Base-by-base conservation (phyloP, 2,888 invertebrate species). In the Coelinius sp. region DNA sequence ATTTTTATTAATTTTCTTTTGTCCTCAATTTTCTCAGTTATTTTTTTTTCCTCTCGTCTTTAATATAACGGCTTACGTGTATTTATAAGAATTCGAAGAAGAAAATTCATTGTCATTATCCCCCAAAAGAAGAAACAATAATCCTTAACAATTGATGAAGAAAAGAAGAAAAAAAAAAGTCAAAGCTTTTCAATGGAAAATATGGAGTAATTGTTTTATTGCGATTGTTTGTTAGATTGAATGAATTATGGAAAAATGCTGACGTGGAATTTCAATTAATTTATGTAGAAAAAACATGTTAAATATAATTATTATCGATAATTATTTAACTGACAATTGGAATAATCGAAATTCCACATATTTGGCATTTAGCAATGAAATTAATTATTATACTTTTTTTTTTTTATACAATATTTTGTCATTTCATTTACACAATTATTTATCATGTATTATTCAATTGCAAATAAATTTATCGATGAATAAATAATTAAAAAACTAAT, bases 11-110 rank as follows among this genome's bases (percentile, higher is more conserved):
- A 27, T 17, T 3, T n/a, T 31, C 14, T 53, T n/a, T 56, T 68
- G 17, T 67, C 27, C 38, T 22, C 41, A 59, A 8, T 68, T 31
- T 68, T 53, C 14, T 56, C 53, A 49, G 49, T 49, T 25, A 53
- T 14, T 25, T 56, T 31, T 27, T 12, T 25, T 27, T 56, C 17
- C 52, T n/a, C n/a, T 44, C 24, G 38, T 64, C 64, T 20, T 64
- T 64, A 44, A 59, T 59, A 35, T 59, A 59, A 59, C 59, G 31
- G 59, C 35, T 59, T 59, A 59, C 31, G 46, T 49, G 46, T 35
- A 59, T 59, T 59, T 25, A 35, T 59, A 59, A 59, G 59, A 59
- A 49, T 59, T 59, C 59, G 59, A 59, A 59, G 59, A 35, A 59
- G 59, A 59, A 59, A 49, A 31, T 56, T 27, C 56, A 35, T 59